Evolutionary conservation across 2,113 vertebrate species (phyloP).

Genomic region (Epinephelus fuscoguttatus): DNA sequence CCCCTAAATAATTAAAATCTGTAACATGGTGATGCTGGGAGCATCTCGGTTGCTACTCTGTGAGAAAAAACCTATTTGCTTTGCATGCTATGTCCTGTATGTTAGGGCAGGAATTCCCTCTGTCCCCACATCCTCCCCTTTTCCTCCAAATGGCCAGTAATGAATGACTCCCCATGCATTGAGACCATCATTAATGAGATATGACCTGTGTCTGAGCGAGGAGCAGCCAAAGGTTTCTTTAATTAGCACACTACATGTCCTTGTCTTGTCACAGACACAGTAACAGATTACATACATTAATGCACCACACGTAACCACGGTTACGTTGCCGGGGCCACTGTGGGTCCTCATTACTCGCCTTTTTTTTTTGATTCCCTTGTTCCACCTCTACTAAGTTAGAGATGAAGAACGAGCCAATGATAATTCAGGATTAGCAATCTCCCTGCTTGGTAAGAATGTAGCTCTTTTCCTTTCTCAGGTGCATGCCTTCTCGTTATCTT

Average conservation of each 20-base stretch:
- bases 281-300: slow-evolving; percentile 84
- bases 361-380: slow-evolving; percentile 45
- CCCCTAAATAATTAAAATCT: neutral
- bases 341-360: slow-evolving; percentile 68
- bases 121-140: neutral
- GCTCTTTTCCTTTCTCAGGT: slow-evolving; percentile 20
- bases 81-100: slow-evolving; percentile 7
- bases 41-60: neutral
- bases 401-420: slow-evolving; percentile 66
- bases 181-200: slow-evolving; percentile 78
- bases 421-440: slow-evolving; percentile 57
- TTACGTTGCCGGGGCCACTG: slow-evolving; percentile 56
- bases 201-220: slow-evolving; percentile 77
- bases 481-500: slow-evolving; percentile 28
- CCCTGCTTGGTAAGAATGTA: slow-evolving; percentile 17
- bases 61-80: slow-evolving; percentile 4
- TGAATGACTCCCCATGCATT: slow-evolving; percentile 68
- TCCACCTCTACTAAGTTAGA: slow-evolving; percentile 49
- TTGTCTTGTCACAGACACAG: slow-evolving; percentile 76
- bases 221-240: slow-evolving; percentile 78
- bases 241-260: slow-evolving; percentile 82
- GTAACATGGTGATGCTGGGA: neutral
- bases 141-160: slow-evolving; percentile 53
- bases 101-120: slow-evolving; percentile 29
- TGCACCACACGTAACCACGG: slow-evolving; percentile 69